These are phyloP conservation scores for Nibea coibor DNA, from an alignment of 2,113 vertebrate genomes.

Conservation along the genomic window DNA sequence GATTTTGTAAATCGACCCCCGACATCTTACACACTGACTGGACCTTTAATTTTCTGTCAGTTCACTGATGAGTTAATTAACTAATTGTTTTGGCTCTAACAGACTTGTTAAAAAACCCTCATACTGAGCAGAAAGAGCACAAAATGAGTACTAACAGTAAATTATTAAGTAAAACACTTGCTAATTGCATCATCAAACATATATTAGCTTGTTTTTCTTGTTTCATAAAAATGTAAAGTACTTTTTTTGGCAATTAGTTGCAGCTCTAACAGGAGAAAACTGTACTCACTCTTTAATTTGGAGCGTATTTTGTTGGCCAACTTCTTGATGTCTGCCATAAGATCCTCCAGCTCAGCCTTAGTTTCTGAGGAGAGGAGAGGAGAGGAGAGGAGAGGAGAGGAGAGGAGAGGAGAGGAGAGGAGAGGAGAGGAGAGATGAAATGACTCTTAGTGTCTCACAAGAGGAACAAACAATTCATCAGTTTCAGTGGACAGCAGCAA, in stretches of 20 bases:
- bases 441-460: conserved; percentile 17
- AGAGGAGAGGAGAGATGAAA: conserved; percentile 16
- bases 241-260: neutral
- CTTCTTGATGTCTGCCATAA: conserved; percentile 98
- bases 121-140: neutral
- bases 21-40: no score
- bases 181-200: neutral
- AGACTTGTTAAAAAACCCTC: neutral
- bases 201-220: no score
- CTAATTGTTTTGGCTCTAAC: neutral
- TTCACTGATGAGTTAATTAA: neutral
- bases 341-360: conserved; percentile 93
- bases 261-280: neutral
- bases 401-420: conserved; percentile 44
- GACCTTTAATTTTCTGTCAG: neutral
- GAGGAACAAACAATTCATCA: conserved; percentile 34
- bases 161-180: neutral
- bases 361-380: conserved; percentile 86
- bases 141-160: neutral
- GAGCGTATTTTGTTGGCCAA: conserved; percentile 97
- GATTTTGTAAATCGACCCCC: no score
- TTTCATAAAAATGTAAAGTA: no score
- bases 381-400: conserved; percentile 14
- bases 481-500: conserved; percentile 18
- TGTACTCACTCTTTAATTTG: conserved; percentile 95